Percentiles rank a stretch among this genome's conserved stretches.
phyloP scores from a whole-genome alignment of 2,113 vertebrate genomes.

The Bagarius yarrelli region DNA sequence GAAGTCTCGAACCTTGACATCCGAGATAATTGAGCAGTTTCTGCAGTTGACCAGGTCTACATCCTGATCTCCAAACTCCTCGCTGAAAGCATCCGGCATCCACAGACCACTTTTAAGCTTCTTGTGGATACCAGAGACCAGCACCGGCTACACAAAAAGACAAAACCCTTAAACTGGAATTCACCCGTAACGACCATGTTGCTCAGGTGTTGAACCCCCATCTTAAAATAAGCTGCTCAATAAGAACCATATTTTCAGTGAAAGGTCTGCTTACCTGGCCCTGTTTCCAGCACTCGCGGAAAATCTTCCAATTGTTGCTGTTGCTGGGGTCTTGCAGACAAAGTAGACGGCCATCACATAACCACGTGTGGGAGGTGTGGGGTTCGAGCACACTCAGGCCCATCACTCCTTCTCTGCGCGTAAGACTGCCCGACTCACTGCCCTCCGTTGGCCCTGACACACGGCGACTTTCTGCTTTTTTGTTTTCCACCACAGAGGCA shows the following conservation, averaged over 20 bases:
- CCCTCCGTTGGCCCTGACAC: conserved; percentile 75
- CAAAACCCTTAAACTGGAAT: not conserved
- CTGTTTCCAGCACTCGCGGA: conserved; percentile 99
- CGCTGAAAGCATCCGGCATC: conserved; percentile 93
- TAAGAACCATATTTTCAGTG: too few relatives aligned
- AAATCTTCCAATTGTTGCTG: conserved; percentile 99
- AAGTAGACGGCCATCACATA: conserved; percentile 94
- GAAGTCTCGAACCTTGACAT: conserved; percentile 98
- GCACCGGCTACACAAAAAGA: conserved; percentile 80
- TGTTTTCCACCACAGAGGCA: conserved; percentile 97
- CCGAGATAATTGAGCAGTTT: conserved; percentile 96
- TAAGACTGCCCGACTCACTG: conserved; percentile 76
- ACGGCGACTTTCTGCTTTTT: conserved; percentile 87
- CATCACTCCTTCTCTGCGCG: conserved; percentile 87
- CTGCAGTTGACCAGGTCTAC: conserved; percentile 98
- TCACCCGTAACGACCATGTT: not conserved
- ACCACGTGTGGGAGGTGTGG: conserved; percentile 97
- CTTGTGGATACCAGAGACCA: conserved; percentile 96
- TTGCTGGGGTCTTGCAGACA: conserved; percentile 98
- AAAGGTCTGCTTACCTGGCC: conserved; percentile 80
- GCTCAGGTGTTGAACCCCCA: too few relatives aligned
- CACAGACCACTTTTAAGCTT: conserved; percentile 86
- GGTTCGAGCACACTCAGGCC: conserved; percentile 94
- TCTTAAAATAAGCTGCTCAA: too few relatives aligned
- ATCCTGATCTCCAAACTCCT: conserved; percentile 97